Percentiles rank a stretch among this genome's conserved stretches.
phyloP scores from a whole-genome alignment of 1,140 invertebrate species.

The Drosophila ironensis region DNA sequence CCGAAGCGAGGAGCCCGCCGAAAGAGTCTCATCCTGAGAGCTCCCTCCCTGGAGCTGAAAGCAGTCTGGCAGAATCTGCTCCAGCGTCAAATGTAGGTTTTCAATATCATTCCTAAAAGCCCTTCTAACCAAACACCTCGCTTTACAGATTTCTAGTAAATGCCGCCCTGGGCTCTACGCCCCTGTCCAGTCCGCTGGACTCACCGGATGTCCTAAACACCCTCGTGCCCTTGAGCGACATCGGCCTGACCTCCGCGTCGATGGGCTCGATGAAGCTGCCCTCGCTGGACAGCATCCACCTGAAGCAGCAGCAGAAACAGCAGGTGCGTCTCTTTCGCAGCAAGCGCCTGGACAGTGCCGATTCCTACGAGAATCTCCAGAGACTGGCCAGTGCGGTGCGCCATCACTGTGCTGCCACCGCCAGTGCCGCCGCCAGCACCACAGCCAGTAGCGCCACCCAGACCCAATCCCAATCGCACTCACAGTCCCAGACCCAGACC shows the following conservation, averaged over 20 bases:
- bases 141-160: conserved; percentile 86
- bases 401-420: conserved; percentile 14
- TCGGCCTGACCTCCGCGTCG: conserved; percentile 75
- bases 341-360: conserved; percentile 70
- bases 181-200: conserved; percentile 86
- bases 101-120: background rate
- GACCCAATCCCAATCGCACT: conserved; percentile 20
- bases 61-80: conserved; percentile 95
- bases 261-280: conserved; percentile 80
- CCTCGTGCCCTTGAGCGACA: conserved; percentile 76
- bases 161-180: conserved; percentile 83
- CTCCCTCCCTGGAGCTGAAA: conserved; percentile 91
- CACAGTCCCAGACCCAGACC: conserved; percentile 9
- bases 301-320: conserved; percentile 78
- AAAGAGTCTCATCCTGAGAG: conserved; percentile 88
- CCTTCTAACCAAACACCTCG: background rate
- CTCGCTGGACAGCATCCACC: conserved; percentile 79
- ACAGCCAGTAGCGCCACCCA: conserved; percentile 37
- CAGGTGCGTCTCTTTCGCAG: conserved; percentile 79
- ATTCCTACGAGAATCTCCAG: conserved; percentile 80
- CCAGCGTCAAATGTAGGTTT: conserved; percentile 92
- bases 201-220: conserved; percentile 83
- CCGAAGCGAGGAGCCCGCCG: conserved; percentile 85
- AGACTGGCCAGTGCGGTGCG: conserved; percentile 65
- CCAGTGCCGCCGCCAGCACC: conserved; percentile 57